These are phyloP conservation scores for Tamias sibiricus DNA, from an alignment of 2,113 vertebrate species.

Conservation along the genomic window DNA sequence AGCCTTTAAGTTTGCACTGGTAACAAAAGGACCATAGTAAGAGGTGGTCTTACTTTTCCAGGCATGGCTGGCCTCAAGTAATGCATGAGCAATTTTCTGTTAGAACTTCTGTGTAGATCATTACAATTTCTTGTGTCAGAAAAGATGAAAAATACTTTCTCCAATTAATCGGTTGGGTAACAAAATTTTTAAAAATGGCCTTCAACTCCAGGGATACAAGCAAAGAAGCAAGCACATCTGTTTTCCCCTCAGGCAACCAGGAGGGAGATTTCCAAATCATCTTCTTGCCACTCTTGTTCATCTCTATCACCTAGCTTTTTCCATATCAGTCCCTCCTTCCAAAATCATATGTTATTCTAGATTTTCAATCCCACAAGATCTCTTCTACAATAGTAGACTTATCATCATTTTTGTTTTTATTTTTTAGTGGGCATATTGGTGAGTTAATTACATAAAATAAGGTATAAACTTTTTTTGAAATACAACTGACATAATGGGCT, in stretches of 20 bases:
- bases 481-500: neutral
- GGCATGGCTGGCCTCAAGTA: neutral
- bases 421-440: neutral
- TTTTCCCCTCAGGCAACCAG: neutral
- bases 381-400: neutral
- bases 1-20: neutral
- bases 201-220: neutral
- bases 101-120: neutral
- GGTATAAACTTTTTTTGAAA: neutral
- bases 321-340: neutral
- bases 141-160: neutral
- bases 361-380: neutral
- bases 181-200: neutral
- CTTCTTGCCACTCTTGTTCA: neutral
- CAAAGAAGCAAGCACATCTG: neutral
- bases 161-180: neutral
- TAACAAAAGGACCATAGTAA: neutral
- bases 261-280: neutral
- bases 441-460: slow-evolving; percentile 30
- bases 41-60: neutral
- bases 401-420: neutral
- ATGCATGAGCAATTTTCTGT: neutral
- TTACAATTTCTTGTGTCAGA: neutral
- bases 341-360: neutral
- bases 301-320: neutral